Base-by-base conservation (phyloP, 2,888 invertebrate species). In the Lycia hirtaria region DNA sequence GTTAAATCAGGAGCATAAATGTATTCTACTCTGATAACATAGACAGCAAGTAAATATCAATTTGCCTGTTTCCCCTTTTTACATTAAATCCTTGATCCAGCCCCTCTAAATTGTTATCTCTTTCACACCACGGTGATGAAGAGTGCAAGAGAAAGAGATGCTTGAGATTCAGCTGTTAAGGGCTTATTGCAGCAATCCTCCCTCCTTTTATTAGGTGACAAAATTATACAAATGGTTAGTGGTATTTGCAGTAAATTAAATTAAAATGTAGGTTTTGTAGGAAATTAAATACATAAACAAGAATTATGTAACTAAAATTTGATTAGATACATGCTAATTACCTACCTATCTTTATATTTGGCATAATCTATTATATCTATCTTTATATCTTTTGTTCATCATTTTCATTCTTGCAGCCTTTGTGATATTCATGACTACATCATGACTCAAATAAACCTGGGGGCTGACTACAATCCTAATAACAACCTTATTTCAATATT, bases 61-160 rank as follows among this genome's bases (percentile, higher is more conserved):
- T 45, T 45, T 50, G 14, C 40, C 26, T 30, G 32, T 12, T 51
- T 51, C 20, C 38, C 32, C 45, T 43, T 30, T 22, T 44, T 32
- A 49, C 44, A 35, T 57, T 32, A 45, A 28, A 49, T 40, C 44
- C 41, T 38, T 44, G 53, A 53, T 49, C 53, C 49, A 64, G 64
- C 64, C 62, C 62, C 66, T 62, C 62, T 45, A 33, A 44, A 15
- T 32, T 43, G 62, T 48, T 48, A 43, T 68, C 71, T 67, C 72
- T 65, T 49, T 67, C 65, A 26, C 65, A n/a, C 26, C 15, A 47
- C 20, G 3, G 1, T 9, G 0, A 10, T 3, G 3, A 38, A 22
- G 9, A 4, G 14, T 12, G 24, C 2, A 19, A 20, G 19, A 43
- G 50, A 51, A 33, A 26, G 45, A 56, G 45, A 51, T 45, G 14